Percentiles rank a stretch among this genome's conserved stretches.
phyloP scores from a whole-genome alignment of 2,113 vertebrate species.

The Petrocephalus microphthalmus region DNA sequence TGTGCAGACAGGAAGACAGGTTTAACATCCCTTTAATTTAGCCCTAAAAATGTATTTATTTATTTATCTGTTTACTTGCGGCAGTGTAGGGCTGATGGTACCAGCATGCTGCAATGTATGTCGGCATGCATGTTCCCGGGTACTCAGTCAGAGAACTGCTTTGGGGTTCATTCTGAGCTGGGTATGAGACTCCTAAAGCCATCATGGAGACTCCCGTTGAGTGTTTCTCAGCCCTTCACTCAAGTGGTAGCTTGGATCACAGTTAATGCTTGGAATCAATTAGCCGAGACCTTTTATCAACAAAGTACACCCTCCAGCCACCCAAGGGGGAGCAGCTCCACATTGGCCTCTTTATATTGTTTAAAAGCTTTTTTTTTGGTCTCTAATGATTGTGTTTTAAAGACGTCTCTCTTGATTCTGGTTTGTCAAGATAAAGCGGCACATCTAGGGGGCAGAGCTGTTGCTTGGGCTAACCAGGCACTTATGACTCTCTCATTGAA shows the following conservation, averaged over 20 bases:
- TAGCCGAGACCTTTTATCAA: slow-evolving; percentile 23
- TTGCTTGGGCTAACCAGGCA: background rate
- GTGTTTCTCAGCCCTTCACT: background rate
- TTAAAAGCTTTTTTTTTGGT: slow-evolving; percentile 20
- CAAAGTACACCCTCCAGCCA: slow-evolving; percentile 17
- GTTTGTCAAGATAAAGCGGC: background rate
- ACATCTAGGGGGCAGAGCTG: background rate
- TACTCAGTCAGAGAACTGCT: background rate
- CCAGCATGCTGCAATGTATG: background rate
- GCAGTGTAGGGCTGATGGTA: background rate
- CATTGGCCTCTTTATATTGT: background rate
- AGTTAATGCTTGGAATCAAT: slow-evolving; percentile 21
- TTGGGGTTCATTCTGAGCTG: background rate
- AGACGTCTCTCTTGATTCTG: background rate
- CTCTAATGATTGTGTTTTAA: slow-evolving; percentile 12
- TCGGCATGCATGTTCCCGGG: background rate
- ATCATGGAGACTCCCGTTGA: background rate
- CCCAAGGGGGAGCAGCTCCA: slow-evolving; percentile 27
- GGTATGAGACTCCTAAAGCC: background rate
- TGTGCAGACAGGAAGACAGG: background rate
- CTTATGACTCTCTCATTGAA: background rate
- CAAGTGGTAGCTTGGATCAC: background rate
- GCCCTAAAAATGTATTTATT: background rate
- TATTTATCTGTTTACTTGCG: background rate
- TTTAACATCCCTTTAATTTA: background rate